Evolutionary conservation across 2,888 invertebrate species (phyloP).

Genomic region (Drosophila affinis): DNA sequence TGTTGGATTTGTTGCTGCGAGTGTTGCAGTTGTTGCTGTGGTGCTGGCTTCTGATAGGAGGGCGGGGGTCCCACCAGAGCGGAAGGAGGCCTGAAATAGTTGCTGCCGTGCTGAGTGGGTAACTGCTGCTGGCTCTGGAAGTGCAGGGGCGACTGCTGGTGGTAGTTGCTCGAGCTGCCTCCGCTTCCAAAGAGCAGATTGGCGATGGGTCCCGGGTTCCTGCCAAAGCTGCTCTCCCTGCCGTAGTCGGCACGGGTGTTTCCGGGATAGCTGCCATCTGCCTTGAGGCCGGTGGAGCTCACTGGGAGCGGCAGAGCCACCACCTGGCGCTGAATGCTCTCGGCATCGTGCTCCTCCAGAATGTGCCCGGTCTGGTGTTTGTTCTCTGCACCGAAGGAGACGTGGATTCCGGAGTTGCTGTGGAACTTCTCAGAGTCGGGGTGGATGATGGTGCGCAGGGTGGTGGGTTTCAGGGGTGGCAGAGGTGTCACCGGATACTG

Average conservation of each 20-base stretch:
- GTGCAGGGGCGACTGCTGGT: conserved; percentile 26
- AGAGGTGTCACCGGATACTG: conserved; percentile 85
- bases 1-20: conserved; percentile 58
- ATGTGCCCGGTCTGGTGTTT: conserved; percentile 83
- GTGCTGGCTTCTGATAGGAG: conserved; percentile 39
- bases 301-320: conserved; percentile 84
- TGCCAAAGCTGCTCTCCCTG: conserved; percentile 57
- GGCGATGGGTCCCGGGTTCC: conserved; percentile 50
- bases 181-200: conserved; percentile 54
- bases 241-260: conserved; percentile 77
- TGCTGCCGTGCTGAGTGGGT: conserved; percentile 61
- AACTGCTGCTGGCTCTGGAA: conserved; percentile 68
- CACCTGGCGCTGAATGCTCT: conserved; percentile 87
- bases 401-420: conserved; percentile 91
- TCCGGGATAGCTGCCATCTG: conserved; percentile 23
- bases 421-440: conserved; percentile 94
- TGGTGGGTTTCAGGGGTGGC: conserved; percentile 88
- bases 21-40: conserved; percentile 42
- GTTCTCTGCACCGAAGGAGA: conserved; percentile 90
- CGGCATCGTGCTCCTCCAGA: conserved; percentile 85
- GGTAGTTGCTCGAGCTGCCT: conserved; percentile 28
- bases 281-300: conserved; percentile 25
- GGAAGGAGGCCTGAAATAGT: conserved; percentile 62
- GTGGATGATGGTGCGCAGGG: conserved; percentile 92
- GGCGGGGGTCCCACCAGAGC: conserved; percentile 39